Evolutionary conservation across 2,113 vertebrate genomes (phyloP), one percentile per base, ranked within the genome.

Genomic region (Scomber colias): DNA sequence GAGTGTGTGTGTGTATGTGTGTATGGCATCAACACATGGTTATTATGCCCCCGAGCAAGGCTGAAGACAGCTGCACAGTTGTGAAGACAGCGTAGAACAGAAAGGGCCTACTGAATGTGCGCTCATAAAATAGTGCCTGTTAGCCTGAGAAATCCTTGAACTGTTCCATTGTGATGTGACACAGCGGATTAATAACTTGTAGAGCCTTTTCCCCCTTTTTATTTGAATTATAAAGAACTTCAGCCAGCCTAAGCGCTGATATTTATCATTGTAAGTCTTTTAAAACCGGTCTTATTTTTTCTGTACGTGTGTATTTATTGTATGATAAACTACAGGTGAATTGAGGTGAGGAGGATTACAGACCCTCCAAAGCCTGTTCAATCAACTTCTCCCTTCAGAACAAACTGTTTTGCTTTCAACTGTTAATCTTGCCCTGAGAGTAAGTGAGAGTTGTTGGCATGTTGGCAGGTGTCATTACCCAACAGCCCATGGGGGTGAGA

Each of bases 401-500:
- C 77, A 69, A 85, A 77, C 84, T 66, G 75, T 56, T 83, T 83
- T 27, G 45, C 85, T 87, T 87, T 83, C 50, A 77, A 71, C 84
- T 64, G 71, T 59, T 93, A 90, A 92, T 91, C 92, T 83, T 57
- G 70, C 89, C 86, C 89, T 79, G 14, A 71, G 85, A 86, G 87
- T 57, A 87, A 89, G 66, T 49, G 81, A 84, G 80, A 84, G 78
- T 66, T 50, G 68, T 51, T 54, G 75, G 60, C 51, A 49, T 83
- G 77, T 82, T 90, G 91, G 87, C 89, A 93, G 89, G 83, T 90
- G 89, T 91, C 87, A 88, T 89, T 88, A 88, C 77, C 87, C 66
- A 2, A 24, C 81, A 80, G 82, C 87, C 81, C 66, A 21, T 14
- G 60, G 86, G 83, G 63, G 15, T 1, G 44, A 64, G 69, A 82